Evolutionary conservation across 1,140 invertebrate genomes (phyloP).

Genomic region (Neodiprion lecontei): DNA sequence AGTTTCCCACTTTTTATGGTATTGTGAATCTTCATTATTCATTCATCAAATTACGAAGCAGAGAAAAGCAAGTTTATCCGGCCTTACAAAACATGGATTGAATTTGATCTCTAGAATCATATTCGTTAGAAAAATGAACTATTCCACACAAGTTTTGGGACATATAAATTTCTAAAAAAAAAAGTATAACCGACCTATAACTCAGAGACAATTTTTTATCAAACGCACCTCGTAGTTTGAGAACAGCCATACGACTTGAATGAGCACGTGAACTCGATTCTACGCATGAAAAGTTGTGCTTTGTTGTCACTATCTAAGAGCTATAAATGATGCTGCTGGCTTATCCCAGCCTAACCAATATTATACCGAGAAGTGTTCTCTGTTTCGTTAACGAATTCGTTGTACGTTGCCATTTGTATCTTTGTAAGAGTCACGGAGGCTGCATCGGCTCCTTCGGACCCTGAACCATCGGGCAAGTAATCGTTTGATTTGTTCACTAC

Average conservation of each 20-base stretch:
- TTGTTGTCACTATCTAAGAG: not conserved
- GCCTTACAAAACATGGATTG: too few relatives aligned
- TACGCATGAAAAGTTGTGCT: not conserved
- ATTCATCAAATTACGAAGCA: too few relatives aligned
- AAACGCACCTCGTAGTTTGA: too few relatives aligned
- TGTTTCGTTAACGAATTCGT: not conserved
- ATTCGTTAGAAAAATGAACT: too few relatives aligned
- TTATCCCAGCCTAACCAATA: not conserved
- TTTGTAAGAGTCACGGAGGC: slow-evolving; percentile 20
- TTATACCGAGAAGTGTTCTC: not conserved
- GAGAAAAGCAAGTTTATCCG: too few relatives aligned
- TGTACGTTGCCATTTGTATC: not conserved
- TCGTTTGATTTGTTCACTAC: slow-evolving; percentile 27
- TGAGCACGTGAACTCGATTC: not conserved
- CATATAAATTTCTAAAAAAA: too few relatives aligned
- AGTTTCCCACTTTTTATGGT: too few relatives aligned
- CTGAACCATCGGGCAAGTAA: slow-evolving; percentile 20
- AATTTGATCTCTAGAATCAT: too few relatives aligned
- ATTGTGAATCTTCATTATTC: too few relatives aligned
- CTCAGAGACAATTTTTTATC: too few relatives aligned
- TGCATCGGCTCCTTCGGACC: slow-evolving; percentile 27
- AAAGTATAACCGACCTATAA: too few relatives aligned
- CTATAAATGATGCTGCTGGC: not conserved
- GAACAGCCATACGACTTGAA: not conserved
- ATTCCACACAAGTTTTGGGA: too few relatives aligned